Evolutionary conservation across 2,888 invertebrate species (phyloP).

Genomic region (Acrobasis consociella): DNA sequence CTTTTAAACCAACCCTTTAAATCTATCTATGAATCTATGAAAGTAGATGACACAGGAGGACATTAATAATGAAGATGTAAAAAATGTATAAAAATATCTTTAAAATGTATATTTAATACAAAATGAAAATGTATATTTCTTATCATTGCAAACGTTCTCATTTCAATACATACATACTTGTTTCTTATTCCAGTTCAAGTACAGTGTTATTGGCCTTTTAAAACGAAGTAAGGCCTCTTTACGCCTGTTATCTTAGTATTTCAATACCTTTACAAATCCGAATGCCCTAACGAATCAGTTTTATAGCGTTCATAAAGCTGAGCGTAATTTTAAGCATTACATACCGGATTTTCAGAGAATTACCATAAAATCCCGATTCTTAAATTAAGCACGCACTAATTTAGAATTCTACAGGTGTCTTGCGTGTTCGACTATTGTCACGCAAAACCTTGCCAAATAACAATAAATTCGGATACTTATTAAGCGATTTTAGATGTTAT

Average conservation of each 20-base stretch:
- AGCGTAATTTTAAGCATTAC: constrained; percentile 9
- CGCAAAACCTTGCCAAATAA: constrained; percentile 43
- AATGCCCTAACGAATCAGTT: neutral
- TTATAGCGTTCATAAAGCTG: constrained; percentile 9
- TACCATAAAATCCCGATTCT: constrained; percentile 58
- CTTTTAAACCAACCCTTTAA: too few relatives aligned
- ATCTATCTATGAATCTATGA: too few relatives aligned
- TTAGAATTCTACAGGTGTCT: constrained; percentile 55
- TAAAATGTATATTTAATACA: too few relatives aligned
- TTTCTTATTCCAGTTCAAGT: neutral
- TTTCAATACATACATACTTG: too few relatives aligned
- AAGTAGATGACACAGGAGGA: too few relatives aligned
- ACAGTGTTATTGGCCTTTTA: neutral
- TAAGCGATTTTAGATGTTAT: neutral
- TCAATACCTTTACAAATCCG: constrained; percentile 4
- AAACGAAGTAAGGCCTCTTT: neutral
- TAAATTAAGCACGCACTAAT: constrained; percentile 41
- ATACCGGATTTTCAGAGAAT: constrained; percentile 37
- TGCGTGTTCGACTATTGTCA: constrained; percentile 48
- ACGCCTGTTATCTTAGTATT: neutral
- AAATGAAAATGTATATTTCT: neutral
- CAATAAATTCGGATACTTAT: constrained; percentile 11
- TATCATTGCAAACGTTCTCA: neutral
- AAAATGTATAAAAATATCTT: neutral
- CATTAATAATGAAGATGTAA: too few relatives aligned